Base-by-base conservation (phyloP, 2,888 invertebrate species). In the Calliopum simillimum region DNA sequence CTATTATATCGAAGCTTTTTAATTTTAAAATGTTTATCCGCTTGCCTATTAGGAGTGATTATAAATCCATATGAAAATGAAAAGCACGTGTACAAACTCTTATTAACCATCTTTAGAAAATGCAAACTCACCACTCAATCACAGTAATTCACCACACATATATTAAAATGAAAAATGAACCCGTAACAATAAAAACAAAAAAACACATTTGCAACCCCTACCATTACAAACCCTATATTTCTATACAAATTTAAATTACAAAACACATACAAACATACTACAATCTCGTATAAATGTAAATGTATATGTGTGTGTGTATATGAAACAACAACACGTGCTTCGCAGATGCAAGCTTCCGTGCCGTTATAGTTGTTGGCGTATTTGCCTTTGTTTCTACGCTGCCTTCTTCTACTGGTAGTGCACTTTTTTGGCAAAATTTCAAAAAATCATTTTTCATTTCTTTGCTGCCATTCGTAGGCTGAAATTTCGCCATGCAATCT, bases 311-410 rank as follows among this genome's bases (percentile, higher is more conserved):
- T 16, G 12, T 61, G 41, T 49, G 41, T 8, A 43, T 33, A 64
- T n/a, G n/a, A 41, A 44, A 23, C 65, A 65, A 65, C 65, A 65
- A 65, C 65, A 65, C 65, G 65, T 65, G 65, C 53, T 65, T 65
- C 44, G 14, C n/a, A n/a, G 33, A 23, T 13, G 23, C 25, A 13
- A 21, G 25, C 56, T 56, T 11, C 14, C 33, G 13, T 53, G 51
- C n/a, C 8, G 44, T 61, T 61, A n/a, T n/a, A n/a, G 61, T 61
- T 61, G 61, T 61, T 41, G 59, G 33, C 33, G 33, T 33, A 6
- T 8, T 59, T 59, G 33, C 41, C n/a, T 21, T 14, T 43, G n/a
- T 6, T 33, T 61, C 21, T 61, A 12, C 33, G 14, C 41, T 19
- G 41, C 19, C n/a, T 58, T n/a, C 41, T 59, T 3, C 3, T 19